A percentile compares a stretch with the other conserved stretches of the same genome.
These are phyloP conservation scores for Jaculus jaculus DNA, from an alignment of 2,113 vertebrate species.

Conservation along the genomic window DNA sequence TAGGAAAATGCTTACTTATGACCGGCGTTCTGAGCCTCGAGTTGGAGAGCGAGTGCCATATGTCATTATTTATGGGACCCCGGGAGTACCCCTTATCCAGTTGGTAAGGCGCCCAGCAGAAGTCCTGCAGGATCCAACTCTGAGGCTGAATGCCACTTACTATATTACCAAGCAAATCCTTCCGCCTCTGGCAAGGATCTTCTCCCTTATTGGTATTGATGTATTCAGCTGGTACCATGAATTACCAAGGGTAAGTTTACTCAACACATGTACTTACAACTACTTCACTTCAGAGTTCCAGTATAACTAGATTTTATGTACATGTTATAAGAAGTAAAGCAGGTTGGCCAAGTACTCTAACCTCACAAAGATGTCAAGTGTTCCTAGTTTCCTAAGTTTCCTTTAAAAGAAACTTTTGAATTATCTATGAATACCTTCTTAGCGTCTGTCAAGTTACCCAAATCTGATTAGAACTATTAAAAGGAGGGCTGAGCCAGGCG, in stretches of 20 bases:
- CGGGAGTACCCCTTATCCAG: constrained; percentile 97
- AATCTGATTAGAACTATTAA: not conserved
- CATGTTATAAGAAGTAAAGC: not conserved
- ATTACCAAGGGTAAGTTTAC: constrained; percentile 91
- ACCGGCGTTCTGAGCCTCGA: constrained; percentile 94
- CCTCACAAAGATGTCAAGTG: not conserved
- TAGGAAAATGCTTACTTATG: constrained; percentile 94
- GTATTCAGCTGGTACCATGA: constrained; percentile 98
- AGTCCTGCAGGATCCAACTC: constrained; percentile 91
- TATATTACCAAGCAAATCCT: constrained; percentile 98
- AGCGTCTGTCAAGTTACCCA: constrained; percentile 9
- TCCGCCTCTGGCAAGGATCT: constrained; percentile 93
- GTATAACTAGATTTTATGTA: not conserved
- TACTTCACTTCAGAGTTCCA: not conserved
- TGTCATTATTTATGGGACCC: constrained; percentile 93
- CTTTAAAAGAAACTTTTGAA: not conserved
- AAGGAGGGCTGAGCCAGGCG: not conserved
- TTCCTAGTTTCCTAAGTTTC: not conserved
- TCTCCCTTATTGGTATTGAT: constrained; percentile 96
- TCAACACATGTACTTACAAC: accelerated
- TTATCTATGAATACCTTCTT: constrained; percentile 25
- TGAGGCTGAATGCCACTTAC: constrained; percentile 94
- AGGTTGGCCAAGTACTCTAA: not conserved
- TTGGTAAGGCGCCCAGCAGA: constrained; percentile 93
- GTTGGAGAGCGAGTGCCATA: constrained; percentile 97